These are phyloP conservation scores for Gymnoscelis rufifasciata DNA, from an alignment of 2,888 invertebrate species.

Conservation along the genomic window DNA sequence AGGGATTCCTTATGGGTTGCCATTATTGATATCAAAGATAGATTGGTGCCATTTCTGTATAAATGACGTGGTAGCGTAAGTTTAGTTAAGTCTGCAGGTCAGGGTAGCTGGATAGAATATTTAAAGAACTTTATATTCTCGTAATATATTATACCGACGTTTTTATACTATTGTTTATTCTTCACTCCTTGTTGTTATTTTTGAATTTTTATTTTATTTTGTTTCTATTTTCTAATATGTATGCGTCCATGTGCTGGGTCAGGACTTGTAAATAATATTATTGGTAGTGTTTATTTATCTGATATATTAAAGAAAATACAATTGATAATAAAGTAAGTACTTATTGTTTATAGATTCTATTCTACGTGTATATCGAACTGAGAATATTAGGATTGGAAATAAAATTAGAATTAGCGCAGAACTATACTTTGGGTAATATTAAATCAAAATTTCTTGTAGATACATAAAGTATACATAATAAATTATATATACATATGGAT, in stretches of 20 bases:
- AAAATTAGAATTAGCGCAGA: slow-evolving; percentile 71
- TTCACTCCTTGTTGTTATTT: slow-evolving; percentile 56
- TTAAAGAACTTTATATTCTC: slow-evolving; percentile 53
- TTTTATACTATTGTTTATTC: slow-evolving; percentile 51
- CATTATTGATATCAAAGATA: slow-evolving; percentile 79
- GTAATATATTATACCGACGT: slow-evolving; percentile 55
- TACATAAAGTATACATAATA: slow-evolving; percentile 71
- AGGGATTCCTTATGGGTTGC: slow-evolving; percentile 77
- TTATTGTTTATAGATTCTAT: slow-evolving; percentile 50
- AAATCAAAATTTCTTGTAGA: slow-evolving; percentile 73
- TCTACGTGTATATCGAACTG: slow-evolving; percentile 62
- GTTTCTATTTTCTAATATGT: slow-evolving; percentile 42
- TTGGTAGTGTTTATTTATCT: slow-evolving; percentile 73
- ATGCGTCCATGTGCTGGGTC: slow-evolving; percentile 77
- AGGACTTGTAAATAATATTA: slow-evolving; percentile 70
- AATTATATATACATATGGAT: slow-evolving; percentile 73
- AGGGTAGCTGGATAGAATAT: slow-evolving; percentile 70
- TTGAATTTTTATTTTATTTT: slow-evolving; percentile 67
- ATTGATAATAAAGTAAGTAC: slow-evolving; percentile 33
- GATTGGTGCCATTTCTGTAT: slow-evolving; percentile 79
- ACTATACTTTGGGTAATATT: slow-evolving; percentile 71
- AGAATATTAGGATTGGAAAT: slow-evolving; percentile 50
- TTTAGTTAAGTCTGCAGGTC: slow-evolving; percentile 77
- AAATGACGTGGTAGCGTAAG: slow-evolving; percentile 75
- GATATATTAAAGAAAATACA: slow-evolving; percentile 52